Evolutionary conservation across 2,113 vertebrate genomes (phyloP), one percentile per base, ranked within the genome.

Genomic region (Rattus norvegicus): DNA sequence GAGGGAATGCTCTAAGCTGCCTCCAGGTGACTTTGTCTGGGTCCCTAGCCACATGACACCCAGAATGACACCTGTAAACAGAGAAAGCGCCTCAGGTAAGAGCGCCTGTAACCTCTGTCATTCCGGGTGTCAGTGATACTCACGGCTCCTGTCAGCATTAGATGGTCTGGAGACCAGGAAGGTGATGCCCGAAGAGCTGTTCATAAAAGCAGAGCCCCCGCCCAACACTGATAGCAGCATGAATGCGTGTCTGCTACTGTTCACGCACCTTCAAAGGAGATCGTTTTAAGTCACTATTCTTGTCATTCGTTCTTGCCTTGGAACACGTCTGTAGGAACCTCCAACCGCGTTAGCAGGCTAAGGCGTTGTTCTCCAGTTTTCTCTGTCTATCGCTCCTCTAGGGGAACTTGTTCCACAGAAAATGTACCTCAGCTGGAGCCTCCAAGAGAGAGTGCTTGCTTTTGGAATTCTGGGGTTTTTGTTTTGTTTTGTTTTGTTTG

Each of bases 51-150:
- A 33, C 88, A 49, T 5, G 0, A 33, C 20, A 7, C 83, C 63
- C 49, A 67, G 61, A 92, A 59, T 33, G 61, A 80, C 83, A 88
- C 43, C 91, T 92, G 87, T 59, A 73, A 70, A 81, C 30, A 88
- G 22, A 91, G 47, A 70, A 7, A 1, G 26, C 12, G 47, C n/a
- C 75, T 67, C 79, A 0, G 12, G 30, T 70, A 79, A 76, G 72
- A 39, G 47, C 83, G 88, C 47, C 69, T 52, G 1, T 3, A 63
- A 54, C 30, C 70, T 3, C 70, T 69, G 56, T 61, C 76, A 70
- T 30, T 63, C 7, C 20, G 19, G 88, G 84, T 47, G n/a, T 52
- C 69, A 61, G 59, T 0, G 5, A 95, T 69, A 30, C 33, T 28
- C 30, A 5, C 1, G 24, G 63, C 77, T 76, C 52, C 33, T 2